Conservation (phyloP, 2,888 invertebrate genomes). For the Platyscelio sp. region DNA sequence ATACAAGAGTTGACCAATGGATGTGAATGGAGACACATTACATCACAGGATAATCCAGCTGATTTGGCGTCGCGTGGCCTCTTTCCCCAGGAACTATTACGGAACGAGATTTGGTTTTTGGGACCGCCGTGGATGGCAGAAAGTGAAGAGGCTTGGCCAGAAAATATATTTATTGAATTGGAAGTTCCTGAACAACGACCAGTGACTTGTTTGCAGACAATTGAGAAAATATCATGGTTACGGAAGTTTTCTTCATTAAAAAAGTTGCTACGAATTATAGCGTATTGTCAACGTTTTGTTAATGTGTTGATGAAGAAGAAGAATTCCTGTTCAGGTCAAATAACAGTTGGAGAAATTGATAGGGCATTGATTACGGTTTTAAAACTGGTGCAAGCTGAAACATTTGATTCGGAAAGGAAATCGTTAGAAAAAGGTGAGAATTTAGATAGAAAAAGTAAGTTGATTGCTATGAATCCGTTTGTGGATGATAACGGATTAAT, state of each 20-base stretch:
- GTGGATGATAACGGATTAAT: slow-evolving; percentile 8
- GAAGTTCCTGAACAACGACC: slow-evolving; percentile 31
- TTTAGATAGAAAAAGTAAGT: slow-evolving; percentile 10
- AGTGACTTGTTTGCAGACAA: background rate
- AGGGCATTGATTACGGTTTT: slow-evolving; percentile 3
- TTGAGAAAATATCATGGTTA: background rate
- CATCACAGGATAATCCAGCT: slow-evolving; percentile 24
- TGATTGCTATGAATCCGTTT: background rate
- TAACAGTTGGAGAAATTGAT: slow-evolving; percentile 1
- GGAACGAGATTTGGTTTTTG: slow-evolving; percentile 1
- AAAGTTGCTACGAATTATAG: slow-evolving; percentile 6
- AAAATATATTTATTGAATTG: background rate
- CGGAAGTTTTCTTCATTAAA: slow-evolving; percentile 12
- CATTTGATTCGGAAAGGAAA: slow-evolving; percentile 3
- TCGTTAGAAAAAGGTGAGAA: background rate
- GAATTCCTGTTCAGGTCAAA: slow-evolving; percentile 3
- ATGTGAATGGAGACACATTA: slow-evolving; percentile 23
- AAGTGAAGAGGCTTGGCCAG: background rate
- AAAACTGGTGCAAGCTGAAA: background rate
- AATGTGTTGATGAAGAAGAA: background rate
- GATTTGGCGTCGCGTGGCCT: slow-evolving; percentile 20
- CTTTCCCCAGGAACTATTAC: slow-evolving; percentile 4
- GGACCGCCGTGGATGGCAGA: slow-evolving; percentile 7
- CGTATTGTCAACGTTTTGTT: slow-evolving; percentile 18
- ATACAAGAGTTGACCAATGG: background rate